A percentile compares a stretch with the other conserved stretches of the same genome.
These are phyloP conservation scores for Nanorana parkeri DNA, from an alignment of 2,113 vertebrate genomes.

Conservation along the genomic window DNA sequence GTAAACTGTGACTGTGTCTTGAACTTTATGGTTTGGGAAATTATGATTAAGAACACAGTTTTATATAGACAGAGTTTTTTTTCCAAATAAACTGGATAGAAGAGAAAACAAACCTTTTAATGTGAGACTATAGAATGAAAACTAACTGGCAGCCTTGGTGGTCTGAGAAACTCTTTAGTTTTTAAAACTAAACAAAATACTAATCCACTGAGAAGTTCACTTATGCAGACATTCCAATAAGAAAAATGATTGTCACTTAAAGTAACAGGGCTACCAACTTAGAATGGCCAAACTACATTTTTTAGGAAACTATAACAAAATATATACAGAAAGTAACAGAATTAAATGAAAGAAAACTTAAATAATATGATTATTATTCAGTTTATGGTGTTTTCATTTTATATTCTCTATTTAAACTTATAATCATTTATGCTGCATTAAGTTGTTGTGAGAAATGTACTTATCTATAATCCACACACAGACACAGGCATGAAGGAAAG, in stretches of 20 bases:
- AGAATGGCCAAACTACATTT: background rate
- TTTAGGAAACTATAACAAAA: background rate
- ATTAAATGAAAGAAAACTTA: too few species aligned
- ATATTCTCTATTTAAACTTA: too few species aligned
- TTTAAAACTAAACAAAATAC: conserved; percentile 53
- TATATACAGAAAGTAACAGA: background rate
- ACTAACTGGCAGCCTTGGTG: conserved; percentile 35
- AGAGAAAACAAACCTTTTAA: conserved; percentile 62
- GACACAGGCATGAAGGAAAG: too few species aligned
- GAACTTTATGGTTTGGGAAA: conserved; percentile 59
- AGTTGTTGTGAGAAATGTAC: too few species aligned
- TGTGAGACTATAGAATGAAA: conserved; percentile 32
- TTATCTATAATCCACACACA: too few species aligned
- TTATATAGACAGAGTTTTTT: conserved; percentile 54
- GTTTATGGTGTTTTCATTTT: too few species aligned
- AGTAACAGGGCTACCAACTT: background rate
- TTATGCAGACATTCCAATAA: conserved; percentile 3
- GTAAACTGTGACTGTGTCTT: conserved; percentile 46
- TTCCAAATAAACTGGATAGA: conserved; percentile 60
- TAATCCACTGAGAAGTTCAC: conserved; percentile 28
- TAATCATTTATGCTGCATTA: too few species aligned
- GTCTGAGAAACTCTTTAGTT: conserved; percentile 43
- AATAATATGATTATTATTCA: too few species aligned
- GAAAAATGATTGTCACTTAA: background rate
- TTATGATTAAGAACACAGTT: conserved; percentile 60